Conservation (phyloP, 2,113 vertebrate genomes). For the Poeciliopsis retropinna region DNA sequence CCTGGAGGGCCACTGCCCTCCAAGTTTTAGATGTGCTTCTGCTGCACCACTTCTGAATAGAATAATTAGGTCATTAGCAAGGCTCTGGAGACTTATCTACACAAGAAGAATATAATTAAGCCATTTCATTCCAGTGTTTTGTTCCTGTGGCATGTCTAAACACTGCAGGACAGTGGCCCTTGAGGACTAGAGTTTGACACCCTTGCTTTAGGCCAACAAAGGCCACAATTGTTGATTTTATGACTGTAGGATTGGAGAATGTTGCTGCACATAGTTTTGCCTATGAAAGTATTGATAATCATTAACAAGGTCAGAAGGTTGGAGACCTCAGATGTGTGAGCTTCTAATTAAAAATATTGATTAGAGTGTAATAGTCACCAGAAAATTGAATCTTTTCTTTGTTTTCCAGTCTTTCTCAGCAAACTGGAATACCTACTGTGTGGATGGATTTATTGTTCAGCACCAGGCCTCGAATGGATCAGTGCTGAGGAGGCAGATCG, state of each 20-base stretch:
- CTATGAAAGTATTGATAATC: neutral
- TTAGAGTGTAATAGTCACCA: neutral
- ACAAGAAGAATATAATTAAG: too few species aligned
- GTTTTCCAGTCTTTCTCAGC: constrained; percentile 77
- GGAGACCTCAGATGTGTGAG: neutral
- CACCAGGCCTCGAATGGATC: constrained; percentile 67
- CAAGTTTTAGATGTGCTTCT: too few species aligned
- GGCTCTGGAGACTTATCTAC: too few species aligned
- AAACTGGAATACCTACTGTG: constrained; percentile 78
- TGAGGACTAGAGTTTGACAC: too few species aligned
- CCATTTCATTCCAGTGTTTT: too few species aligned
- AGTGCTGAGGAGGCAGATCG: constrained; percentile 69
- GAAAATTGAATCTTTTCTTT: neutral
- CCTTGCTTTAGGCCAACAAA: neutral
- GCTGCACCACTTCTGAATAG: too few species aligned
- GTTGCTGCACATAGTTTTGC: too few species aligned
- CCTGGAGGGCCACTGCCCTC: too few species aligned
- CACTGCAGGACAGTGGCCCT: too few species aligned
- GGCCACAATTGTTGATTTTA: neutral
- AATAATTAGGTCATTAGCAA: too few species aligned
- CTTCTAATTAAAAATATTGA: neutral
- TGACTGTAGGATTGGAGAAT: neutral
- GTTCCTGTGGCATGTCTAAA: too few species aligned
- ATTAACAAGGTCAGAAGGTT: neutral
- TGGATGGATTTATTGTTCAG: constrained; percentile 82